Evolutionary conservation across 92 coral and sea anemone species (phyloP).

Genomic region (Zoanthus solanderi): DNA sequence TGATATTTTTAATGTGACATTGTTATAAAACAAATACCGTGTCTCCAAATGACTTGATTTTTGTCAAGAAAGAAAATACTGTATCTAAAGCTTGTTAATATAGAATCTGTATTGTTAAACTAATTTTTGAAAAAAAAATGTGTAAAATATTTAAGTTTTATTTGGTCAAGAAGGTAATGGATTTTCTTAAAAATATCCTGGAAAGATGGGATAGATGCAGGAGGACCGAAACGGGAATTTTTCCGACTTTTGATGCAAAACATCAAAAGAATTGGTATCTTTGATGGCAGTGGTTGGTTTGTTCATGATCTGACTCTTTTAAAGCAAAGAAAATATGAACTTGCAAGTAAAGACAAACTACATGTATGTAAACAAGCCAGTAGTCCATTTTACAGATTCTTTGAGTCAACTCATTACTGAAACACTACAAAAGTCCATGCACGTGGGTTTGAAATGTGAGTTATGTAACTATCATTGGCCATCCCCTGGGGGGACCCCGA

Average conservation of each 20-base stretch:
- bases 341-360: not conserved
- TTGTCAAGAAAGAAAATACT: too few species aligned
- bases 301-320: constrained; percentile 6
- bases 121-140: too few species aligned
- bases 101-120: too few species aligned
- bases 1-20: too few species aligned
- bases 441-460: constrained; percentile 2
- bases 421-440: not conserved
- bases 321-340: constrained; percentile 3
- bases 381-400: too few species aligned
- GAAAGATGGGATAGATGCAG: constrained; percentile 5
- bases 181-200: too few species aligned
- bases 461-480: not conserved
- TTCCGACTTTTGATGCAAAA: not conserved
- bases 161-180: too few species aligned
- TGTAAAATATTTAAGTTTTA: too few species aligned
- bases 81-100: too few species aligned
- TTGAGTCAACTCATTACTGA: too few species aligned
- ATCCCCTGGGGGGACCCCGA: not conserved
- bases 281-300: constrained; percentile 3
- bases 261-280: constrained; percentile 1
- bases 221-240: constrained; percentile 1
- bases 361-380: not conserved
- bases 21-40: too few species aligned
- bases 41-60: too few species aligned